Evolutionary conservation across 2,113 vertebrate genomes (phyloP), one percentile per base, ranked within the genome.

Genomic region (Lucifuga dentata): DNA sequence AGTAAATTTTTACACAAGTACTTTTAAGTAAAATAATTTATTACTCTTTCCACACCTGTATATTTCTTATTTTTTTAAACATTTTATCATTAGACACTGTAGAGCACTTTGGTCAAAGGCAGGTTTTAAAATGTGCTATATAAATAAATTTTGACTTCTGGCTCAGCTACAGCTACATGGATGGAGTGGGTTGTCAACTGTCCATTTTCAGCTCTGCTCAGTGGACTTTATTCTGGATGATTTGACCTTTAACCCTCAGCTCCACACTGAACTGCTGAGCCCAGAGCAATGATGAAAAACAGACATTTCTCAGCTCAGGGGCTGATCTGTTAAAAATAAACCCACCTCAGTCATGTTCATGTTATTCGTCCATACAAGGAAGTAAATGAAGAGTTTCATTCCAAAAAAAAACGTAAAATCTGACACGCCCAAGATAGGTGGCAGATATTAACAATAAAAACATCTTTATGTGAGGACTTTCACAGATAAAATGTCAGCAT

Each of bases 291-390:
- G 48, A 74, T 73, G 38, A 60, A 65, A 68, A 74, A 0, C 65
- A 77, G 76, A 50, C 43, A 5, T 49, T 16, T 35, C 24, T 49
- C n/a, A 62, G 10, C 44, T 36, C 3, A 0, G 4, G 9, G 38
- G 8, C 44, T 68, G 36, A 66, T 68, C 45, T 0, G 45, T 69
- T 20, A 62, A 53, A 61, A 44, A 63, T 11, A 17, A 12, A 56
- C 50, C 23, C 32, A 43, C 6, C 5, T 40, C 19, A 52, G 55
- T 62, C 8, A 10, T 8, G 1, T 41, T 26, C 20, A 40, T 40
- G 60, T 68, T 17, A 38, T 20, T 11, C 41, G 45, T 6, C 68
- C 76, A 39, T 80, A 73, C 33, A 80, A 76, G 81, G 63, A 65
- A 36, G 68, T 51, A 15, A 50, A 72, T 23, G n/a, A 1, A 21